Evolutionary conservation across 2,113 vertebrate genomes (phyloP).

Genomic region (Porphyrio hochstetteri): DNA sequence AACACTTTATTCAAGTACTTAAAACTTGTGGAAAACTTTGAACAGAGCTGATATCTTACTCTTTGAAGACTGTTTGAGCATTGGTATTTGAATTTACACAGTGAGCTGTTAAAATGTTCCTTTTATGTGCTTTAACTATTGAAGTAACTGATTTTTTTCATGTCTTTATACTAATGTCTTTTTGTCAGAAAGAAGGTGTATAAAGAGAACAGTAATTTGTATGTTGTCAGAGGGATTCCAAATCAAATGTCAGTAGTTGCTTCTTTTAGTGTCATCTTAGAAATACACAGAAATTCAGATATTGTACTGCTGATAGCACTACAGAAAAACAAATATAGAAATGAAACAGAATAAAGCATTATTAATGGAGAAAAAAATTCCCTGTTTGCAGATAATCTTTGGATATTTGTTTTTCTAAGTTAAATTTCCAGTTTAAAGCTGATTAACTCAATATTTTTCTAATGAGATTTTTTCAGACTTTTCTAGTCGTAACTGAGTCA

Average conservation of each 20-base stretch:
- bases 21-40: not conserved
- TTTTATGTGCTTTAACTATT: not conserved
- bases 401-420: not conserved
- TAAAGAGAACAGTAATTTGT: not conserved
- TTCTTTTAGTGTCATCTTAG: not conserved
- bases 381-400: not conserved
- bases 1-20: not conserved
- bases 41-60: not conserved
- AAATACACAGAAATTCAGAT: not conserved
- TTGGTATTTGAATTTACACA: not conserved
- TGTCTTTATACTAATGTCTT: not conserved
- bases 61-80: not conserved
- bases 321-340: not conserved
- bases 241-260: not conserved
- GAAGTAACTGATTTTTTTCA: not conserved
- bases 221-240: not conserved
- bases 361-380: not conserved
- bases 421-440: not conserved
- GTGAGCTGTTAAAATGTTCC: not conserved
- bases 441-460: not conserved
- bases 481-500: not conserved
- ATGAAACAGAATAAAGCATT: not conserved
- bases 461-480: not conserved
- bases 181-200: not conserved
- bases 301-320: not conserved